Base-by-base conservation (phyloP, 2,797 vertebrate species). In the Tarsius wallacei region DNA sequence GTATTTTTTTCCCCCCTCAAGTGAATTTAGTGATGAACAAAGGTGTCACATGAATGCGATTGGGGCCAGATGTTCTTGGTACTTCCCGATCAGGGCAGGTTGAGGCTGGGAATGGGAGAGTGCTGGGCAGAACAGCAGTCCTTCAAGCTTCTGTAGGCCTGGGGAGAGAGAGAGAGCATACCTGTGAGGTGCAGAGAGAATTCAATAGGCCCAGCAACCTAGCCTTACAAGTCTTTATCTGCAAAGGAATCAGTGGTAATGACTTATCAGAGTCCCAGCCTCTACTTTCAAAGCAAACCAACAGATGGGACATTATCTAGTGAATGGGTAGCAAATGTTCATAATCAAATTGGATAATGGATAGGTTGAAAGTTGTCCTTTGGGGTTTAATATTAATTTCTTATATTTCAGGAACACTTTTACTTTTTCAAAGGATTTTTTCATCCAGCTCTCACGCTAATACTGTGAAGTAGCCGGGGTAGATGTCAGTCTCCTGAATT, bases 1-100 rank as follows among this genome's bases (percentile, higher is more conserved):
- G 93, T 95, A 83, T 68, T 92, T 93, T 97, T 97, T 97, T 96
- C 97, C 97, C 70, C 94, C 95, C 93, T 85, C 77, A n/a, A 94
- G 96, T 96, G 95, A 90, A 63, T 84, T 53, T 61, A 49, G 85
- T 53, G 0, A 28, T 5, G 85, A 96, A 97, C 95, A 97, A 91
- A 97, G 94, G 73, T 96, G 88, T 98, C 97, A 96, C 97, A 84
- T 96, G 98, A 90, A 74, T 70, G 84, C 3, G 7, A n/a, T 21
- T 7, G 71, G 87, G 93, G 94, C 96, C 96, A 97, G 96, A 93
- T 80, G 96, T 70, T 68, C 92, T 77, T 17, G 59, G 87, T 73
- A 73, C 77, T 92, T 95, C 78, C 78, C 61, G 93, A 70, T 83
- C 90, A 86, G 31, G 77, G 59, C 87, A 66, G 74, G 86, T 33